Evolutionary conservation across 2,113 vertebrate genomes (phyloP).

Genomic region (Zootoca vivipara): DNA sequence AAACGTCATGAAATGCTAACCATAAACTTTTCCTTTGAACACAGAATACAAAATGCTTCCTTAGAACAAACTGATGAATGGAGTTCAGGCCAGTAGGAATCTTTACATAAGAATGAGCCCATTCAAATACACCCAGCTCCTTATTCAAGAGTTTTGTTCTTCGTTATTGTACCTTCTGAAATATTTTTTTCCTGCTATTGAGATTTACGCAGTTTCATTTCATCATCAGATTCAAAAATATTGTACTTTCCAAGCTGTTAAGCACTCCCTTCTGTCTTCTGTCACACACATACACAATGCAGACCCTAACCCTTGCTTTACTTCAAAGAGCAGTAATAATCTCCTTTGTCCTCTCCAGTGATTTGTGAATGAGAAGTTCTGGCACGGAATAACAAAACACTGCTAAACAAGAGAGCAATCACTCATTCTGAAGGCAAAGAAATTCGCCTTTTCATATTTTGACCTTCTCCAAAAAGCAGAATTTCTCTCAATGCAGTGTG

Average conservation of each 20-base stretch:
- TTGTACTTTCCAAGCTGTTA: not conserved
- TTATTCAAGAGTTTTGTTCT: not conserved
- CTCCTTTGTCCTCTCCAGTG: not conserved
- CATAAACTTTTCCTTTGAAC: not conserved
- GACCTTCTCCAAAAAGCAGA: not conserved
- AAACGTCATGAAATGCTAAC: not conserved
- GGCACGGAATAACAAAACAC: not conserved
- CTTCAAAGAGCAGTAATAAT: not conserved
- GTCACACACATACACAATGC: not conserved
- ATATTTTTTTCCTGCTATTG: not conserved
- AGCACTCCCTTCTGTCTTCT: not conserved
- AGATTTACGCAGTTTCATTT: not conserved
- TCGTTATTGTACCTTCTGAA: not conserved
- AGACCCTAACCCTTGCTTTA: not conserved
- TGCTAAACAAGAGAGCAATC: not conserved
- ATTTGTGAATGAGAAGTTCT: not conserved
- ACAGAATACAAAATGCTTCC: not conserved
- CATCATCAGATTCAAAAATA: not conserved
- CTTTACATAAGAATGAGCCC: not conserved
- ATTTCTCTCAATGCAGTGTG: fast-evolving
- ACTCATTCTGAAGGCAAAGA: not conserved
- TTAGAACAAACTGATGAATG: not conserved
- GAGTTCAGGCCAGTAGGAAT: not conserved
- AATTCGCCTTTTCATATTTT: not conserved
- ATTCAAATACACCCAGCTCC: not conserved